Evolutionary conservation across 2,113 vertebrate species (phyloP).

Genomic region (Plotosus lineatus): DNA sequence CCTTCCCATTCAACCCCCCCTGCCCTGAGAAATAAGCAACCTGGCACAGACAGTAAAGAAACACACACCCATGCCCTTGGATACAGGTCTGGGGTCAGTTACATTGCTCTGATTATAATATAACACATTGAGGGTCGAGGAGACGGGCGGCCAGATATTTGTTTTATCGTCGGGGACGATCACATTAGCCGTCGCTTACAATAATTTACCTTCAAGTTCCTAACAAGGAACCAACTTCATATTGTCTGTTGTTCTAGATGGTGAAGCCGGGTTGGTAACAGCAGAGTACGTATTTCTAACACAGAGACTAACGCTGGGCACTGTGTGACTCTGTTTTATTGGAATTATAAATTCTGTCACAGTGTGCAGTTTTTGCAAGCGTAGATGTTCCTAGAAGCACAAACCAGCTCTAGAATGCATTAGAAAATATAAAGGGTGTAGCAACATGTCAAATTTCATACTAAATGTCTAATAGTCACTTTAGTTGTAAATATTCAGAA

Average conservation of each 20-base stretch:
- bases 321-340: too few relatives aligned
- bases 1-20: constrained; percentile 14
- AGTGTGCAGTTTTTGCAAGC: too few relatives aligned
- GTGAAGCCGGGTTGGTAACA: not conserved
- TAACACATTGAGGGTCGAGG: constrained; percentile 1
- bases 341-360: too few relatives aligned
- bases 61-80: constrained; percentile 16
- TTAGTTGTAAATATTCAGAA: not conserved
- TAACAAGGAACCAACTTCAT: not conserved
- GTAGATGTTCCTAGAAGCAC: not conserved
- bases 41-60: constrained; percentile 89
- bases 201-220: constrained; percentile 15
- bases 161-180: constrained; percentile 11
- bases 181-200: not conserved
- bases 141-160: constrained; percentile 21
- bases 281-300: constrained; percentile 3
- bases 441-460: not conserved
- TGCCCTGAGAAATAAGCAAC: constrained; percentile 92
- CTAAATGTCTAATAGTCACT: not conserved
- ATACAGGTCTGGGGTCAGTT: constrained; percentile 35
- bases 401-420: too few relatives aligned
- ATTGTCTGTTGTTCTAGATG: not conserved
- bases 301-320: too few relatives aligned
- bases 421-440: not conserved
- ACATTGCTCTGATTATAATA: constrained; percentile 3